Base-by-base conservation (phyloP, 2,113 vertebrate species). In the Mesoclemmys tuberculata region DNA sequence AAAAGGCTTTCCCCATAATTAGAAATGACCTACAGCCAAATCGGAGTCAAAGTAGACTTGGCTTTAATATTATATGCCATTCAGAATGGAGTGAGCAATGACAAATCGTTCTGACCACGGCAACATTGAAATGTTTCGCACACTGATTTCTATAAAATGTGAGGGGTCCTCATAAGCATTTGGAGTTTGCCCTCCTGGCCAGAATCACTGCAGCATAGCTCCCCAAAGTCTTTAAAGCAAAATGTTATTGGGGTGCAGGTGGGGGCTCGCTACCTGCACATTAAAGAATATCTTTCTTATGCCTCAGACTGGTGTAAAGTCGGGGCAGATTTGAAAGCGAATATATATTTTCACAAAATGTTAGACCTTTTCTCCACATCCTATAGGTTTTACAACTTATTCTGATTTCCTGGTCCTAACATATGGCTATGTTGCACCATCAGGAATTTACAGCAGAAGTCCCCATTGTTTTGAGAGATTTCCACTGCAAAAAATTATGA, bases 1-100 rank as follows among this genome's bases (percentile, higher is more conserved):
- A 85, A 91, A 81, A 49, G 35, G 52, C 44, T 74, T 58, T 91
- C 38, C 29, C 44, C 9, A 38, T 86, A 58, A 85, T 77, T 86
- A 84, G 31, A 13, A 75, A 21, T 68, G 41, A 13, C 26, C 4
- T 2, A 89, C 8, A 2, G 22, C 41, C 0, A 82, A 38, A 44
- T 75, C 21, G 75, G 16, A 89, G 35, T 1, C 26, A 89, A 48
- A 2, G 1, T 14, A 8, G 22, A 19, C 82, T 61, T 88, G 80
- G 1, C 38, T 86, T 2, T 41, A 61, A 2, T 26, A 13, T n/a
- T 10, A 4, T 3, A 29, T 18, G 64, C 5, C 24, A 78, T 19
- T 10, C 4, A 82, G 24, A 54, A 58, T 61, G 4, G 24, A 2
- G 4, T 12, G 64, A 5, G 61, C 85, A 80, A 80, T 2, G 21